Conservation (phyloP, 2,888 invertebrate species). For the Anoncus sp. region DNA sequence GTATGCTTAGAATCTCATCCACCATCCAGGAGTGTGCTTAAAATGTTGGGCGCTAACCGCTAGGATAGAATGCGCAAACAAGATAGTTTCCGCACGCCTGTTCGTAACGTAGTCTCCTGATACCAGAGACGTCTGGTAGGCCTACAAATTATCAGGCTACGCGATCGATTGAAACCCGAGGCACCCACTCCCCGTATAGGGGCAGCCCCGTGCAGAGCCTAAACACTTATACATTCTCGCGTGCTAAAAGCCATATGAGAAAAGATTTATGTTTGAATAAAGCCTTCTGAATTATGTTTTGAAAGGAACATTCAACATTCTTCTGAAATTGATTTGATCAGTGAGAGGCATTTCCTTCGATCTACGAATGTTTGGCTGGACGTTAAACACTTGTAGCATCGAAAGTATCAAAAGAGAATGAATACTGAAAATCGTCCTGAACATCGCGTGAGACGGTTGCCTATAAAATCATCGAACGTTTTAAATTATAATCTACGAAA, state of each 20-base stretch:
- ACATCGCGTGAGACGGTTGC: too few relatives aligned
- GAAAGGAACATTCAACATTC: too few relatives aligned
- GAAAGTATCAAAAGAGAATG: too few relatives aligned
- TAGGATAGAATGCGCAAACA: constrained; percentile 24
- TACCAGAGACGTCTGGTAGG: constrained; percentile 80
- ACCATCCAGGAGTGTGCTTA: constrained; percentile 20
- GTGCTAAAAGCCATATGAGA: neutral
- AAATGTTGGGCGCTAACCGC: constrained; percentile 7
- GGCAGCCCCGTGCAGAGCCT: neutral
- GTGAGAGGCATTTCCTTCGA: too few relatives aligned
- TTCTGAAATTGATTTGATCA: too few relatives aligned
- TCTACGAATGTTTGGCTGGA: too few relatives aligned
- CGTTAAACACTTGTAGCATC: too few relatives aligned
- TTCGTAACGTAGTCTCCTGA: constrained; percentile 75
- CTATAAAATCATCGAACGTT: too few relatives aligned
- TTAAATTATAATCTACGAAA: too few relatives aligned
- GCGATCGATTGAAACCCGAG: constrained; percentile 64
- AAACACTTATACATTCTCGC: neutral
- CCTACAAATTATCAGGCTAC: constrained; percentile 79
- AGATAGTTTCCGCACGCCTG: constrained; percentile 42
- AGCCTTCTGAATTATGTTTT: too few relatives aligned
- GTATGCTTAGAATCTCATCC: neutral
- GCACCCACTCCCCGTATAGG: neutral
- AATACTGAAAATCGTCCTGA: too few relatives aligned
- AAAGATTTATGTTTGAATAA: neutral